Conservation (phyloP, 92 coral and sea anemone species). For the Palythoa grandis region DNA sequence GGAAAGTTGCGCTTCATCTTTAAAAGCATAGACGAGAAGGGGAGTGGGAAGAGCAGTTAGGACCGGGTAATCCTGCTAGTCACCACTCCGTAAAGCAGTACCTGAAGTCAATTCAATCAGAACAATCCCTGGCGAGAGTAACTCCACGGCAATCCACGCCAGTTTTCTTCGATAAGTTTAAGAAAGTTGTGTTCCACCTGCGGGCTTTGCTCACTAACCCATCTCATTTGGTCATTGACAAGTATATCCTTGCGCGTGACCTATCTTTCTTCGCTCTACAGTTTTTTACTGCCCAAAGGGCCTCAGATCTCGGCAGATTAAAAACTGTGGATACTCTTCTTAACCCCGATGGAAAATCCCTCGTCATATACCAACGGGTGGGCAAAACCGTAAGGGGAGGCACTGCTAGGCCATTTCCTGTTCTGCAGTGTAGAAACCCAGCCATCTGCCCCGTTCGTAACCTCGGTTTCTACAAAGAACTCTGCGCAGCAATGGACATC, state of each 20-base stretch:
- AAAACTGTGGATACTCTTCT: constrained; percentile 53
- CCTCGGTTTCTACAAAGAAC: constrained; percentile 37
- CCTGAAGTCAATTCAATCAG: constrained; percentile 42
- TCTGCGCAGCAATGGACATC: constrained; percentile 49
- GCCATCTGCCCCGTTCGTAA: constrained; percentile 68
- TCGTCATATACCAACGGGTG: constrained; percentile 59
- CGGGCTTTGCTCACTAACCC: constrained; percentile 38
- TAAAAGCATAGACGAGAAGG: constrained; percentile 56
- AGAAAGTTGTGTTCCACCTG: constrained; percentile 34
- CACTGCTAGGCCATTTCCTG: constrained; percentile 41
- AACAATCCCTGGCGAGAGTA: constrained; percentile 56
- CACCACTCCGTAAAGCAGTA: constrained; percentile 61
- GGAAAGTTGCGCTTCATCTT: constrained; percentile 62
- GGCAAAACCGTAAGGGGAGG: constrained; percentile 63
- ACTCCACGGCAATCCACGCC: constrained; percentile 54
- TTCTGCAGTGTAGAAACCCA: constrained; percentile 56
- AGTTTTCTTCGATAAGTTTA: constrained; percentile 52
- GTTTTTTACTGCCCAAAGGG: constrained; percentile 58
- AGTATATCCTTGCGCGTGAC: constrained; percentile 44
- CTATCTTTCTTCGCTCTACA: constrained; percentile 46
- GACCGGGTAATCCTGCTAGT: constrained; percentile 66
- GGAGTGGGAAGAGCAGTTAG: constrained; percentile 64
- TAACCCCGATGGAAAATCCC: constrained; percentile 46
- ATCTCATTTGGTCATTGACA: not conserved
- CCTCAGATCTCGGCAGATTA: constrained; percentile 64